Percentiles rank a stretch among this genome's conserved stretches.
Conservation (phyloP, 2,113 vertebrate species). For the Microtus pennsylvanicus region DNA sequence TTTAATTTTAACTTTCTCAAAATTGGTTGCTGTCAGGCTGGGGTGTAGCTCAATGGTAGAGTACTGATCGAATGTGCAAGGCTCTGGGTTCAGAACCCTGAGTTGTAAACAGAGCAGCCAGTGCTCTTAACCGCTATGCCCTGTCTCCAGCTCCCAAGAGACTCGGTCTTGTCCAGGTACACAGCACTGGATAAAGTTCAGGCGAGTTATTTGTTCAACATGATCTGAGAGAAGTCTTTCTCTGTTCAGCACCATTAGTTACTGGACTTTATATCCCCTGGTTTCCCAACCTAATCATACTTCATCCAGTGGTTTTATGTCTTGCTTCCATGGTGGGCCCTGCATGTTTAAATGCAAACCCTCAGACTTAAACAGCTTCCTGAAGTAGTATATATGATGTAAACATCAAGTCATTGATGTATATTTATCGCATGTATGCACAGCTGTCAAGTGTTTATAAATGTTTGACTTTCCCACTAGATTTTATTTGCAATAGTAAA, state of each 20-base stretch:
- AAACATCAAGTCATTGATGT: neutral
- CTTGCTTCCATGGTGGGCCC: neutral
- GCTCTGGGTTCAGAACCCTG: neutral
- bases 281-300: neutral
- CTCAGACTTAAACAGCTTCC: neutral
- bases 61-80: neutral
- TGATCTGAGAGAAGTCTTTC: neutral
- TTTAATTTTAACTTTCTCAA: neutral
- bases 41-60: neutral
- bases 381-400: neutral
- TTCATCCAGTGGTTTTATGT: neutral
- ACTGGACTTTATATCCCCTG: neutral
- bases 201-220: neutral
- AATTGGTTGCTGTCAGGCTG: neutral
- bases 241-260: neutral
- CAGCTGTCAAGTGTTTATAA: slow-evolving; percentile 52
- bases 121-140: neutral
- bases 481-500: slow-evolving; percentile 53
- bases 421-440: neutral
- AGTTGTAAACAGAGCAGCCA: neutral
- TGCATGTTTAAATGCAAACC: neutral
- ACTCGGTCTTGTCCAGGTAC: neutral
- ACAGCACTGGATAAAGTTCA: neutral
- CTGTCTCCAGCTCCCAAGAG: neutral
- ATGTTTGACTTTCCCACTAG: slow-evolving; percentile 38